These are phyloP conservation scores for Gallinago media DNA, from an alignment of 2,113 vertebrate species.

Conservation along the genomic window DNA sequence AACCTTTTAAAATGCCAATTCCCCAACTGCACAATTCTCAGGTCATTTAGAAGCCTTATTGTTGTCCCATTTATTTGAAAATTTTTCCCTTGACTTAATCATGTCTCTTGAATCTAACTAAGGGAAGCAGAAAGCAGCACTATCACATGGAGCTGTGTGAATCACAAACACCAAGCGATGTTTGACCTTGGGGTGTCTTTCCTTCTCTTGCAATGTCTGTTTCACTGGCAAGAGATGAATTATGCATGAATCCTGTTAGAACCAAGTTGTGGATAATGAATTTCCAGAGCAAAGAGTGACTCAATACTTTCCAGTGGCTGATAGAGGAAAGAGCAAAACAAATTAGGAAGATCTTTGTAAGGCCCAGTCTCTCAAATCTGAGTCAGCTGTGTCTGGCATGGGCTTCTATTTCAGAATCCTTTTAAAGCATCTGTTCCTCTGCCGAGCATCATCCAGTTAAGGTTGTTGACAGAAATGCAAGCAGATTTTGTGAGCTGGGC, in stretches of 20 bases:
- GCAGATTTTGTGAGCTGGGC: not conserved
- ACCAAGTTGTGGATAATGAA: not conserved
- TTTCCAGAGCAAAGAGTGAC: not conserved
- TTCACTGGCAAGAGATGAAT: constrained; percentile 20
- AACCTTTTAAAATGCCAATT: constrained; percentile 20
- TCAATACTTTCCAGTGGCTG: not conserved
- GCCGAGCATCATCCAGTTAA: not conserved
- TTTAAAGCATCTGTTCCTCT: not conserved
- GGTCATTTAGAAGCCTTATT: not conserved
- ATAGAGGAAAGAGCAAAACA: not conserved
- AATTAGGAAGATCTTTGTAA: not conserved
- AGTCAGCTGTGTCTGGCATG: not conserved
- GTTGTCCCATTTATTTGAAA: not conserved
- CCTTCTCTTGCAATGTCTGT: not conserved
- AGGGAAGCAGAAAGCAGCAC: not conserved
- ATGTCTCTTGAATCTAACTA: not conserved
- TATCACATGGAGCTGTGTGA: not conserved
- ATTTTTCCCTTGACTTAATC: not conserved
- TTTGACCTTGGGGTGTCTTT: constrained; percentile 11
- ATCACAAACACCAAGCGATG: not conserved
- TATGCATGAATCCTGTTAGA: not conserved
- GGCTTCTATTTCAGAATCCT: not conserved
- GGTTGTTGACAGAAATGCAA: not conserved
- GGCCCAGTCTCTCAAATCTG: not conserved
- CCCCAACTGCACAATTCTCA: not conserved